Evolutionary conservation across 2,888 invertebrate species (phyloP).

Genomic region (Gandaritis pyraliata): DNA sequence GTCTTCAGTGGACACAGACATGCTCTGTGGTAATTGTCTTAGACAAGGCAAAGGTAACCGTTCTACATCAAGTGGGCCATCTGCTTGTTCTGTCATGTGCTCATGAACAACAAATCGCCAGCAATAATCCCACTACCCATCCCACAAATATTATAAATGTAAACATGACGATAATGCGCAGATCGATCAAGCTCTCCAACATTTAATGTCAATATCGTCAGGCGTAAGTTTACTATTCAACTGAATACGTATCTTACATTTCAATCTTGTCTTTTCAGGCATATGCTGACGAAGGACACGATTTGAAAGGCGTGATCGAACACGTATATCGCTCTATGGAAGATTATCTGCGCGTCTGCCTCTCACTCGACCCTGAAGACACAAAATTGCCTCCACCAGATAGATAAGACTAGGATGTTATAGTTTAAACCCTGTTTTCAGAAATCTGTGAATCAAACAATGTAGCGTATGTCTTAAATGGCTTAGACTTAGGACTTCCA

Average conservation of each 20-base stretch:
- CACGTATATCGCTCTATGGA: constrained; percentile 97
- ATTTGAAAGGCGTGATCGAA: constrained; percentile 92
- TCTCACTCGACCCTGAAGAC: constrained; percentile 92
- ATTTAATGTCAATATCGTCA: too few species aligned
- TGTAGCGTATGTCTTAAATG: not conserved
- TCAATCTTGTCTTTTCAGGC: constrained; percentile 84
- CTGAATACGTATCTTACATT: not conserved
- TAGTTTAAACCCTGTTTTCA: not conserved
- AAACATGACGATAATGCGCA: too few species aligned
- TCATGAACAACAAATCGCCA: too few species aligned
- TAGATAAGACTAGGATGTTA: constrained; percentile 64
- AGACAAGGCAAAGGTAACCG: too few species aligned
- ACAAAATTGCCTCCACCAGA: constrained; percentile 86
- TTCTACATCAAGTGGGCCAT: too few species aligned
- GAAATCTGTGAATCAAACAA: not conserved
- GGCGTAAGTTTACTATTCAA: too few species aligned
- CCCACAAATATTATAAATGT: too few species aligned
- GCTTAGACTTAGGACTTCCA: not conserved
- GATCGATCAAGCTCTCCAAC: too few species aligned
- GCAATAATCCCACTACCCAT: too few species aligned
- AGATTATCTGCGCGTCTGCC: constrained; percentile 95
- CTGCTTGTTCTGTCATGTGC: too few species aligned
- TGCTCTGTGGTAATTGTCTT: too few species aligned
- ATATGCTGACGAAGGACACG: constrained; percentile 96
- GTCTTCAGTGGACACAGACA: too few species aligned